Evolutionary conservation across 1,140 invertebrate species (phyloP).

Genomic region (Polypedilum pembai): DNA sequence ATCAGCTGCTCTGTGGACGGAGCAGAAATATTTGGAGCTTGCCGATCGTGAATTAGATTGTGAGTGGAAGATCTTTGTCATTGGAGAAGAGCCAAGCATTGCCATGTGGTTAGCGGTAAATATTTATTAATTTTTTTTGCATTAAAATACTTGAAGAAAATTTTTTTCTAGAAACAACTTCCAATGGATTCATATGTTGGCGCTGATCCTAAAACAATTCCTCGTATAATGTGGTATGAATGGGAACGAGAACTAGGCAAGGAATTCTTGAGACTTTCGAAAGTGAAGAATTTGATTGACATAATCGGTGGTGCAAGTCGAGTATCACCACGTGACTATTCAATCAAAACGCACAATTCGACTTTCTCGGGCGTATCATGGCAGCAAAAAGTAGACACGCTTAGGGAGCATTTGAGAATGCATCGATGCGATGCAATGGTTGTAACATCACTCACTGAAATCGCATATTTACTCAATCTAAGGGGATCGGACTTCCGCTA

Average conservation of each 20-base stretch:
- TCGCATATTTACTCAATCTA: constrained; percentile 93
- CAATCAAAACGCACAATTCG: constrained; percentile 49
- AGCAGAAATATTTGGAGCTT: constrained; percentile 73
- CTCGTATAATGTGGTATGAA: constrained; percentile 54
- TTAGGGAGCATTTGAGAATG: constrained; percentile 58
- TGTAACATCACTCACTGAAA: constrained; percentile 83
- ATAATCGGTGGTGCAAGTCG: constrained; percentile 57
- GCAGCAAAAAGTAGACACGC: constrained; percentile 61
- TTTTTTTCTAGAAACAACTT: constrained; percentile 50
- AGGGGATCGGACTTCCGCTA: constrained; percentile 82
- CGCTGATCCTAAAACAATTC: constrained; percentile 69
- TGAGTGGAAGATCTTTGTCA: constrained; percentile 73
- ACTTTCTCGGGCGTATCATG: constrained; percentile 48
- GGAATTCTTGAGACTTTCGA: constrained; percentile 51
- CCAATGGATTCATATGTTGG: constrained; percentile 61
- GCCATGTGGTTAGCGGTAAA: constrained; percentile 54
- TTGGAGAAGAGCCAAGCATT: constrained; percentile 53
- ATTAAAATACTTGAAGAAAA: constrained; percentile 28
- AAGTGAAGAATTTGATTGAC: constrained; percentile 71
- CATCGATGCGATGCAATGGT: constrained; percentile 68
- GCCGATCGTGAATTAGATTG: constrained; percentile 68
- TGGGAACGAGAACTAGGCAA: constrained; percentile 52
- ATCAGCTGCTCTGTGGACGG: constrained; percentile 82
- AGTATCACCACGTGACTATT: constrained; percentile 44
- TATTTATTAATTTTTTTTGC: constrained; percentile 10